A percentile compares a stretch with the other conserved stretches of the same genome.
Conservation (phyloP, 2,113 vertebrate species). For the Alectura lathami region DNA sequence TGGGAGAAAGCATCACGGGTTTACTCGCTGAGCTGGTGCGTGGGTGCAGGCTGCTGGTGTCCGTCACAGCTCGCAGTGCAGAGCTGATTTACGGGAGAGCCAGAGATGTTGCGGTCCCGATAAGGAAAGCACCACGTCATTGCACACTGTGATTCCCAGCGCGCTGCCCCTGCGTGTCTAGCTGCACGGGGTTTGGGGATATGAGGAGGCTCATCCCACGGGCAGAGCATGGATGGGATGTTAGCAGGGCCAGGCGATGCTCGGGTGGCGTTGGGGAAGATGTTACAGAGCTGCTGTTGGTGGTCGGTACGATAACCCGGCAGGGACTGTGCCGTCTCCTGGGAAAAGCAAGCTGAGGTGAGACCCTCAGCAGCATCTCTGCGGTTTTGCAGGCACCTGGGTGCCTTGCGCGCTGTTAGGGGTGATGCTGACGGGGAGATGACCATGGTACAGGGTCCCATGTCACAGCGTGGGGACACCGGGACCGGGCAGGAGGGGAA, state of each 20-base stretch:
- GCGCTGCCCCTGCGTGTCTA: not conserved
- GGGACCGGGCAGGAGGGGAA: not conserved
- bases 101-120: not conserved
- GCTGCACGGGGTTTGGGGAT: not conserved
- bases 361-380: no score
- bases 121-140: accelerated
- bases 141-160: accelerated
- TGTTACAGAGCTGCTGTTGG: accelerated
- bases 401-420: not conserved
- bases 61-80: not conserved
- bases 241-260: not conserved
- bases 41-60: not conserved
- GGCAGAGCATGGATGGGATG: not conserved
- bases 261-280: not conserved
- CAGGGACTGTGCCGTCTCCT: not conserved
- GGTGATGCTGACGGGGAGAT: not conserved
- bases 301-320: not conserved
- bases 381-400: not conserved
- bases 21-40: not conserved
- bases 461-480: not conserved
- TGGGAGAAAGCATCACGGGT: not conserved
- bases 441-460: not conserved
- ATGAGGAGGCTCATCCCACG: not conserved
- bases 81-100: not conserved
- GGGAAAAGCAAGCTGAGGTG: not conserved